Percentiles rank a stretch among this genome's conserved stretches.
phyloP scores from a whole-genome alignment of 2,888 invertebrate genomes.

The Tromatobia lineatoria region DNA sequence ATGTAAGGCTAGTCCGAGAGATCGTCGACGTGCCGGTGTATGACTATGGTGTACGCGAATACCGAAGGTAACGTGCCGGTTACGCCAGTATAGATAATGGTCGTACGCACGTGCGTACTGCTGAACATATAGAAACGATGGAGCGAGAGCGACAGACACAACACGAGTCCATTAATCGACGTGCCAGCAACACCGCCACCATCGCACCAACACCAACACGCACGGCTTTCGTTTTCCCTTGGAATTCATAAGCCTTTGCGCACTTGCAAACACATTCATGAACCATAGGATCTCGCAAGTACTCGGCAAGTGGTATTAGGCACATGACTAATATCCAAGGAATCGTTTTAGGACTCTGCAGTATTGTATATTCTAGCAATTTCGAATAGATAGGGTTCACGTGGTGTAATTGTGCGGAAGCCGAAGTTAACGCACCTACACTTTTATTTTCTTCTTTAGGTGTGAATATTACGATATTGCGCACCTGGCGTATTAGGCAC shows the following conservation, averaged over 20 bases:
- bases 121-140: conserved; percentile 23
- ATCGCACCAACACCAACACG: conserved; percentile 6
- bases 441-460: conserved; percentile 13
- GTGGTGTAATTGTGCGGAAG: conserved; percentile 22
- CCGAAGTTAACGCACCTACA: conserved; percentile 10
- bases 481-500: conserved; percentile 6
- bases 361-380: conserved; percentile 8
- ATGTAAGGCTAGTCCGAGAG: conserved; percentile 20
- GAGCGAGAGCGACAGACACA: conserved; percentile 53
- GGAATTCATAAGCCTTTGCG: conserved; percentile 62
- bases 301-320: conserved; percentile 29
- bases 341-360: conserved; percentile 37
- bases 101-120: conserved; percentile 62
- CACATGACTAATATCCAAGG: conserved; percentile 44
- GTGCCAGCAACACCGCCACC: conserved; percentile 56
- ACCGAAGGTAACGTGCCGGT: conserved; percentile 55
- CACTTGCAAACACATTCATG: conserved; percentile 44
- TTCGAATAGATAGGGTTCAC: neutral
- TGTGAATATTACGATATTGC: conserved; percentile 18
- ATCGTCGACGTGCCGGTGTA: conserved; percentile 18
- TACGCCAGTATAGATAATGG: conserved; percentile 54
- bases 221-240: conserved; percentile 67
- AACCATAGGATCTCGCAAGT: conserved; percentile 42
- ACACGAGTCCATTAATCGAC: conserved; percentile 66
- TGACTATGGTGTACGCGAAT: conserved; percentile 33